These are phyloP conservation scores for Mustela erminea DNA, from an alignment of 2,797 vertebrate genomes.

Conservation along the genomic window DNA sequence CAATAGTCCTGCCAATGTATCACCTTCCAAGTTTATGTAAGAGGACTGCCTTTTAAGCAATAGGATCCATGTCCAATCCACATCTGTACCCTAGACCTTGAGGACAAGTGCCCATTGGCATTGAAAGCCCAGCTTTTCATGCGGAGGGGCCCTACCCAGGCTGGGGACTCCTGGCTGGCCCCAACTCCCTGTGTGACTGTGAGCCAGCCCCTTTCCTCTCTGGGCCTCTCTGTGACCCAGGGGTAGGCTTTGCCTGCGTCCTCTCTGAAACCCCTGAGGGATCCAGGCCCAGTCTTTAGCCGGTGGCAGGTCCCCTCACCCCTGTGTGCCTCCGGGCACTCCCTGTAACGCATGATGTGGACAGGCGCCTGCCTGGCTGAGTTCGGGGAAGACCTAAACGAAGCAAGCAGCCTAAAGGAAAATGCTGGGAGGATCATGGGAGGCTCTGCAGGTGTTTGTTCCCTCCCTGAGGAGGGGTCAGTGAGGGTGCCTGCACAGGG, in stretches of 20 bases:
- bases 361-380: background rate
- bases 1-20: background rate
- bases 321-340: background rate
- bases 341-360: background rate
- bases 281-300: background rate
- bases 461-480: background rate
- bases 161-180: background rate
- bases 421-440: too few relatives aligned
- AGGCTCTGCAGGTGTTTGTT: background rate
- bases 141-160: background rate
- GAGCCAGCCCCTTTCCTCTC: background rate
- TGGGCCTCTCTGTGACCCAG: background rate
- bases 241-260: background rate
- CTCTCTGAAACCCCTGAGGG: background rate
- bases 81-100: background rate
- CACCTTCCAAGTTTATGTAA: background rate
- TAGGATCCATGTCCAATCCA: fast-evolving
- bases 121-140: background rate
- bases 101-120: background rate
- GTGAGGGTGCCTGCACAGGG: fast-evolving
- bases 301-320: background rate
- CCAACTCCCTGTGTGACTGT: background rate
- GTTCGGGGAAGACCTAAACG: background rate
- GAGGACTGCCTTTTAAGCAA: background rate
- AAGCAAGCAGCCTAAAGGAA: background rate